Percentiles rank a stretch among this genome's conserved stretches.
phyloP scores from a whole-genome alignment of 2,113 vertebrate species.

The Phaethornis superciliosus region DNA sequence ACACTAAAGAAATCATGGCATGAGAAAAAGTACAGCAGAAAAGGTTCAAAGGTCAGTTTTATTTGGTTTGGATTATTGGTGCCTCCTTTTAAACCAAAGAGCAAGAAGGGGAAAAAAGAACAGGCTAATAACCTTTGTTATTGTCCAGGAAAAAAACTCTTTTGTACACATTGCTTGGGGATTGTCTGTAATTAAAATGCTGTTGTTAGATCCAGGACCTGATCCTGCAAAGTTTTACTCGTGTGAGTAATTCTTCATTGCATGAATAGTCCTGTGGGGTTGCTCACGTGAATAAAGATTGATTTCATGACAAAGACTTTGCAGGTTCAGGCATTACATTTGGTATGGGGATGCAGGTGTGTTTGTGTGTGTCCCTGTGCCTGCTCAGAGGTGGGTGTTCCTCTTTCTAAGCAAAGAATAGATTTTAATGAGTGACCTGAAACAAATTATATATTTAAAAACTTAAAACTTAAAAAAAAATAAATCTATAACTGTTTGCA shows the following conservation, averaged over 20 bases:
- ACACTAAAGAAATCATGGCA: constrained; percentile 89
- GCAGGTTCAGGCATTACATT: constrained; percentile 35
- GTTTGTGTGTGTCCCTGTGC: background rate
- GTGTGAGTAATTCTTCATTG: constrained; percentile 53
- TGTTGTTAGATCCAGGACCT: constrained; percentile 71
- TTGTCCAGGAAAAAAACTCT: constrained; percentile 76
- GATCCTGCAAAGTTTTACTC: constrained; percentile 69
- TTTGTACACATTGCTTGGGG: constrained; percentile 81
- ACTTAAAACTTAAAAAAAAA: background rate
- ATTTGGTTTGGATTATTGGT: constrained; percentile 92
- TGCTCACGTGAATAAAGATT: constrained; percentile 62
- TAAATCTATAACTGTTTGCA: background rate
- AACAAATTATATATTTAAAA: background rate
- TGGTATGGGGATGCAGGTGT: constrained; percentile 4
- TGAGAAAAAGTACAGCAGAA: constrained; percentile 96
- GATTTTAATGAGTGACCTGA: background rate
- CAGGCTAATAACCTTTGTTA: constrained; percentile 89
- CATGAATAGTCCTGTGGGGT: constrained; percentile 46
- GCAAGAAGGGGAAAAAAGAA: constrained; percentile 78
- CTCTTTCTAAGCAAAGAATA: background rate
- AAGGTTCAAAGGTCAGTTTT: constrained; percentile 95
- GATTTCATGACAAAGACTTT: constrained; percentile 21
- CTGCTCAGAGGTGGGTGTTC: background rate
- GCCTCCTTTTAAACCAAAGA: constrained; percentile 84
- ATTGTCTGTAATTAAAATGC: constrained; percentile 88